Base-by-base conservation (phyloP, 2,797 vertebrate genomes). In the Neostethus bicornis region DNA sequence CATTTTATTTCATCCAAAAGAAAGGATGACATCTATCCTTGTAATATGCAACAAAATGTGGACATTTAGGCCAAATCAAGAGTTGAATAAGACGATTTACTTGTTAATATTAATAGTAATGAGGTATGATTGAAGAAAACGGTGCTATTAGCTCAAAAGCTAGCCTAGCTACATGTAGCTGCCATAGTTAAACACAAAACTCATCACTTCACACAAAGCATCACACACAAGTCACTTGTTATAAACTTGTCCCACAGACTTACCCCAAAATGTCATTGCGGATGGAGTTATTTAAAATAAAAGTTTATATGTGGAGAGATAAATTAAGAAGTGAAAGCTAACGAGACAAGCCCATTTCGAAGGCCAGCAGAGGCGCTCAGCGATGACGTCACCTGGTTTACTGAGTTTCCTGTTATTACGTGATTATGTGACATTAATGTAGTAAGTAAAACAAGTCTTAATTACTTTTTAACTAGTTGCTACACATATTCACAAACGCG, bases 201-300 rank as follows among this genome's bases (percentile, higher is more conserved):
- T 45, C 53, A 53, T 55, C 39, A 43, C 39, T 59, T 38, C 20
- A 38, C 48, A 19, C 51, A 67, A 43, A 66, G 21, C 61, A 58
- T 54, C 5, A 46, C 29, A 38, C 29, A 35, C 1, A 23, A 12
- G 2, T 46, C 26, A 10, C 0, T 0, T 17, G 1, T 24, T 9
- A 42, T 1, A 3, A 3, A 20, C 5, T 10, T 3, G 38, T 16
- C 4, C 19, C 3, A 45, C 35, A 17, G 12, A 85, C 90, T 47
- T 74, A 93, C 92, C 92, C 85, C 77, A 73, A 84, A 83, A 87
- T 92, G 82, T 88, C 92, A 93, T 93, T 62, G 83, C 91, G 90
- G 52, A 77, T 59, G 45, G 70, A 54, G 54, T 58, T 25, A 65
- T 68, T 64, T 51, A 26, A n/a, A 51, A 49, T 57, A 71, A 79